Evolutionary conservation across 2,113 vertebrate genomes (phyloP).

Genomic region (Mirza zaza): DNA sequence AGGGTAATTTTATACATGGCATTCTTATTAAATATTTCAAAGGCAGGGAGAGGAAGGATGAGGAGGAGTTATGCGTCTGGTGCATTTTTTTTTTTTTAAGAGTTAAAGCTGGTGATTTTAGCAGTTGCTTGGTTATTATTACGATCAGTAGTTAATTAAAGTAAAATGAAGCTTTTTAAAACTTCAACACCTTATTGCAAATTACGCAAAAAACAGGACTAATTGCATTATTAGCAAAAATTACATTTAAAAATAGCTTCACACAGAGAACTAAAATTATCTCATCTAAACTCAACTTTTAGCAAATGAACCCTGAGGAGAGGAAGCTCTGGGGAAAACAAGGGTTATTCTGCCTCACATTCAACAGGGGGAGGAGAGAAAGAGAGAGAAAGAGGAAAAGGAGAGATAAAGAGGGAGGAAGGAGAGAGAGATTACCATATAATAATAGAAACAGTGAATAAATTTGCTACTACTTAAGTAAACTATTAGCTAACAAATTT

Average conservation of each 20-base stretch:
- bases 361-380: background rate
- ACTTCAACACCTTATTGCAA: slow-evolving; percentile 68
- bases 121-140: slow-evolving; percentile 56
- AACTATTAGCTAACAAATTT: background rate
- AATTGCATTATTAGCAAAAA: slow-evolving; percentile 71
- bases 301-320: slow-evolving; percentile 58
- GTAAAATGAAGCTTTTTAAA: slow-evolving; percentile 72
- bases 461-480: background rate
- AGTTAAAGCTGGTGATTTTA: slow-evolving; percentile 69
- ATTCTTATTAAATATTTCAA: slow-evolving; percentile 68
- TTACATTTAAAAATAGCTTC: slow-evolving; percentile 76
- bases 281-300: slow-evolving; percentile 69
- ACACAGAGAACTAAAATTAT: slow-evolving; percentile 70
- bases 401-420: too few species aligned
- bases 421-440: background rate
- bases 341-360: slow-evolving; percentile 7
- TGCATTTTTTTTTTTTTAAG: background rate
- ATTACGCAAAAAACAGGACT: slow-evolving; percentile 74
- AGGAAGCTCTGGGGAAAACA: slow-evolving; percentile 24
- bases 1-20: slow-evolving; percentile 73
- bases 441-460: slow-evolving; percentile 16
- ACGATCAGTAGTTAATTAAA: slow-evolving; percentile 68
- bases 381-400: accelerated
- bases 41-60: background rate
- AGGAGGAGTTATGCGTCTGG: background rate